Evolutionary conservation across 92 coral and sea anemone genomes (phyloP).

Genomic region (Porites cylindrica): DNA sequence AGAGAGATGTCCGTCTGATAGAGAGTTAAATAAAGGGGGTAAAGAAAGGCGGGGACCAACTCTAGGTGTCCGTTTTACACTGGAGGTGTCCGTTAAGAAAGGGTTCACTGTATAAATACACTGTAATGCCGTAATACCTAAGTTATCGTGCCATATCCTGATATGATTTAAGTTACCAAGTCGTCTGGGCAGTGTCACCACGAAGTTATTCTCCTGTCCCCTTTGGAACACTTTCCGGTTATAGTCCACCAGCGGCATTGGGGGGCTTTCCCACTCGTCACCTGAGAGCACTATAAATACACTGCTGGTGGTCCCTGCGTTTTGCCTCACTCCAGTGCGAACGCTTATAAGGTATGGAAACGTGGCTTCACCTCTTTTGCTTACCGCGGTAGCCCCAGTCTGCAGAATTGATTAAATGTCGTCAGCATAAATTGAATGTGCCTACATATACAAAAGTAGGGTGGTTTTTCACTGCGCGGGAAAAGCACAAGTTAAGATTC

Average conservation of each 20-base stretch:
- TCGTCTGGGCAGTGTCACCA: conserved; percentile 62
- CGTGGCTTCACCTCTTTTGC: conserved; percentile 64
- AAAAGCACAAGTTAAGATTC: too few species aligned
- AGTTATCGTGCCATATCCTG: conserved; percentile 94
- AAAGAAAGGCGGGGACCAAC: too few species aligned
- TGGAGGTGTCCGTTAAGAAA: too few species aligned
- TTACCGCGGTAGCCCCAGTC: conserved; percentile 92
- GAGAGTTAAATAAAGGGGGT: too few species aligned
- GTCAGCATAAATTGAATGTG: too few species aligned
- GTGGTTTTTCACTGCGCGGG: too few species aligned
- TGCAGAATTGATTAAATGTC: conserved; percentile 22
- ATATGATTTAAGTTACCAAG: conserved; percentile 82
- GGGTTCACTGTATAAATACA: too few species aligned
- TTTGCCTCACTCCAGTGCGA: conserved; percentile 87
- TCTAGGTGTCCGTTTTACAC: too few species aligned
- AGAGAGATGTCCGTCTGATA: too few species aligned
- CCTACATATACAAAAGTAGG: too few species aligned
- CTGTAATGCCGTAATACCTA: conserved; percentile 52
- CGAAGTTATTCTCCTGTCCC: conserved; percentile 87
- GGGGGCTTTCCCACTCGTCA: conserved; percentile 85
- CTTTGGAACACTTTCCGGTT: conserved; percentile 90
- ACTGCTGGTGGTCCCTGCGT: conserved; percentile 94
- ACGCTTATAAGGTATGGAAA: conserved; percentile 78
- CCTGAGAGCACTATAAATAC: conserved; percentile 87
- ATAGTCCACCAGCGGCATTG: conserved; percentile 74